A percentile compares a stretch with the other conserved stretches of the same genome.
Evolutionary conservation across 1,140 invertebrate species (phyloP).

Genomic region (Ylistrum balloti): DNA sequence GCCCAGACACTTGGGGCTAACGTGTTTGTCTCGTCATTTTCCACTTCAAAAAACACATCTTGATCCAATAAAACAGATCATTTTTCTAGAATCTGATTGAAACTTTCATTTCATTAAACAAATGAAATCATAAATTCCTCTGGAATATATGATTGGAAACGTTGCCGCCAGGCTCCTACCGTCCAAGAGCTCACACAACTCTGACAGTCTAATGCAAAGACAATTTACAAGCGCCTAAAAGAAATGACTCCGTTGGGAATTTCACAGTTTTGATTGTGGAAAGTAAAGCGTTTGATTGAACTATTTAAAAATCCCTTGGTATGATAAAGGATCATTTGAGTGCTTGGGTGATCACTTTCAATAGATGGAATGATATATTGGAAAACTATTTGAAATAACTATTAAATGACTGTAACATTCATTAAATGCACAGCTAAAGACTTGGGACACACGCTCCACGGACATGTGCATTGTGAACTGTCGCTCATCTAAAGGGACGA

Average conservation of each 20-base stretch:
- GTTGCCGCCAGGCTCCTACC: slow-evolving; percentile 16
- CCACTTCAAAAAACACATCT: slow-evolving; percentile 27
- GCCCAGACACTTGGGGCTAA: neutral
- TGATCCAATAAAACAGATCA: slow-evolving; percentile 39
- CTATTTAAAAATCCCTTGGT: slow-evolving; percentile 28
- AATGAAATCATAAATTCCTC: slow-evolving; percentile 31
- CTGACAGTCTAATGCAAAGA: neutral
- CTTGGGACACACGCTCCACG: neutral
- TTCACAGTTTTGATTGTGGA: slow-evolving; percentile 23
- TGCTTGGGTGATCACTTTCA: slow-evolving; percentile 30
- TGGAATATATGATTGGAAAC: slow-evolving; percentile 5
- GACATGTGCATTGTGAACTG: neutral
- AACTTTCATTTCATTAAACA: slow-evolving; percentile 40
- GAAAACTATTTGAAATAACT: slow-evolving; percentile 21
- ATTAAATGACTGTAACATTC: slow-evolving; percentile 17
- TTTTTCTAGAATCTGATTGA: slow-evolving; percentile 29
- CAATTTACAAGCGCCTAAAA: slow-evolving; percentile 30
- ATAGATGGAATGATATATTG: slow-evolving; percentile 28
- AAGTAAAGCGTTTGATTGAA: slow-evolving; percentile 15
- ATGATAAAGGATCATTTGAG: slow-evolving; percentile 35
- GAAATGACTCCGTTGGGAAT: neutral
- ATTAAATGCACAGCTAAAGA: slow-evolving; percentile 10
- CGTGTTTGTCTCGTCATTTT: neutral
- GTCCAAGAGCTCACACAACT: slow-evolving; percentile 11
- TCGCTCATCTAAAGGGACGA: neutral